Percentiles rank a stretch among this genome's conserved stretches.
phyloP scores from a whole-genome alignment of 1,140 invertebrate genomes.

The Sitobion miscanthi region DNA sequence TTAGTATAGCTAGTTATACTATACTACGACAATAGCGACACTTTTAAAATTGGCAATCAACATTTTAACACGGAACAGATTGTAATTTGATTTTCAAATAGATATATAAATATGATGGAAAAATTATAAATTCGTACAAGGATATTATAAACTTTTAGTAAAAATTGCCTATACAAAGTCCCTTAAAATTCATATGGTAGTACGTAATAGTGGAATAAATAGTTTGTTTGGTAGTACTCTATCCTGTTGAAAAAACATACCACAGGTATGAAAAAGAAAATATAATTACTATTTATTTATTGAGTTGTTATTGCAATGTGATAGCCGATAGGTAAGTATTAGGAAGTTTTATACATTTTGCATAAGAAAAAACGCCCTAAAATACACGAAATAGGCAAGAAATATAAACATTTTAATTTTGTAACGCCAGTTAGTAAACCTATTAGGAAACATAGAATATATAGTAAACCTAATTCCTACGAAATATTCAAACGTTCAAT shows the following conservation, averaged over 20 bases:
- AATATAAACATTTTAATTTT: neutral
- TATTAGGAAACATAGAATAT: no score
- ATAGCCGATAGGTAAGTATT: neutral
- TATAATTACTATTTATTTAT: no score
- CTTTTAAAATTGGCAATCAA: no score
- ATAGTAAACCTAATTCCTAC: no score
- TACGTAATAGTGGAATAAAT: neutral
- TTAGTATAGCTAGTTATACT: no score
- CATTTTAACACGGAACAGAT: no score
- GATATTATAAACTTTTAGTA: neutral
- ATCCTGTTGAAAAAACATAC: no score
- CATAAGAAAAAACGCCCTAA: neutral
- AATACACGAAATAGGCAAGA: neutral
- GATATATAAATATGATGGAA: neutral
- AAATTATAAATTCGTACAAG: neutral
- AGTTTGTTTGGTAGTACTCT: neutral
- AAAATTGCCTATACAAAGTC: neutral
- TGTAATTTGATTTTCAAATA: no score
- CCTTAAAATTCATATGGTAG: neutral
- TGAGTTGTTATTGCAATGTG: neutral
- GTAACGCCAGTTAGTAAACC: neutral
- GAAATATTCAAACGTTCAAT: no score
- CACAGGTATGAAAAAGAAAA: no score
- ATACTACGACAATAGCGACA: no score
- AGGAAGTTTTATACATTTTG: neutral